Evolutionary conservation across 1,140 invertebrate genomes (phyloP).

Genomic region (Aphelenchoides fujianensis): DNA sequence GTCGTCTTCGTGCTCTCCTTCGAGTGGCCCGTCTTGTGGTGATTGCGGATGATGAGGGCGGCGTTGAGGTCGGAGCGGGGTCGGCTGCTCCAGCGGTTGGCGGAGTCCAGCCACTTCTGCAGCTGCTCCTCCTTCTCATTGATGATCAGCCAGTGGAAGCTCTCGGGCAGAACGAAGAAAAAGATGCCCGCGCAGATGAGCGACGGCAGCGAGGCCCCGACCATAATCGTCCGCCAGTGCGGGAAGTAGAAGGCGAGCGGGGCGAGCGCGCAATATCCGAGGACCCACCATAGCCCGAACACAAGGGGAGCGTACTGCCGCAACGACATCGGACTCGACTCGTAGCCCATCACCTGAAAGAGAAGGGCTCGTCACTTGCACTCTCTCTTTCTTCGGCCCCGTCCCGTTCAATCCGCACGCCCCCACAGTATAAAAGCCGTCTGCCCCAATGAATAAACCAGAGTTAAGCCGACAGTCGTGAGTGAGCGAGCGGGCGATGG

Average conservation of each 20-base stretch:
- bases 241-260: constrained; percentile 34
- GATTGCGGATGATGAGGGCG: background rate
- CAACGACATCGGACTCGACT: constrained; percentile 41
- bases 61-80: constrained; percentile 6
- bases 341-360: constrained; percentile 51
- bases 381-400: no score
- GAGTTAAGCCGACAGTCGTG: constrained; percentile 1
- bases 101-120: background rate
- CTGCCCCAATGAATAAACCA: constrained; percentile 41
- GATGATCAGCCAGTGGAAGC: background rate
- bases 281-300: constrained; percentile 53
- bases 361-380: background rate
- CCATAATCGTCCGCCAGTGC: background rate
- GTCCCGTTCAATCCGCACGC: no score
- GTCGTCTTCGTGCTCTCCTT: background rate
- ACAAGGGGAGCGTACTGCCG: constrained; percentile 48
- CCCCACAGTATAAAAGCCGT: constrained; percentile 26
- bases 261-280: constrained; percentile 42
- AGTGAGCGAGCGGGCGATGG: no score
- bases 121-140: background rate
- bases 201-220: background rate
- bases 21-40: background rate
- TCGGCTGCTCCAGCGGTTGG: background rate
- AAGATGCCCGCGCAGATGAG: background rate
- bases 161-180: constrained; percentile 3